Evolutionary conservation across 2,888 invertebrate species (phyloP).

Genomic region (Chloroclysta siterata): DNA sequence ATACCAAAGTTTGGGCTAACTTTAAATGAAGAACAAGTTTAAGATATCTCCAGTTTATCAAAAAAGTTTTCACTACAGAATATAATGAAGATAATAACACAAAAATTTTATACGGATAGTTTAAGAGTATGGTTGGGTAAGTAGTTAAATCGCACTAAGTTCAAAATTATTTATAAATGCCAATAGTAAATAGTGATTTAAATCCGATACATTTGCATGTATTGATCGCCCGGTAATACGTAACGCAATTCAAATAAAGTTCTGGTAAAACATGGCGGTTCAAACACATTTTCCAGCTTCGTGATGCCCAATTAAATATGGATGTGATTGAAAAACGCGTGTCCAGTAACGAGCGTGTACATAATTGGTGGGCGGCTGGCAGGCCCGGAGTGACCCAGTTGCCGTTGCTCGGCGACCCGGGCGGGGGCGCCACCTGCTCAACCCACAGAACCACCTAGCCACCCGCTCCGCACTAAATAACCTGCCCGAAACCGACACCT

Average conservation of each 20-base stretch:
- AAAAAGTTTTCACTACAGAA: neutral
- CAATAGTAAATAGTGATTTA: neutral
- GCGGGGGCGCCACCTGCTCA: conserved; percentile 54
- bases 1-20: conserved; percentile 23
- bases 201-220: conserved; percentile 24
- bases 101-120: neutral
- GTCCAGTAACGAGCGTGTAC: conserved; percentile 85
- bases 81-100: neutral
- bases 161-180: neutral
- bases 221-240: conserved; percentile 42
- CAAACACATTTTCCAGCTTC: conserved; percentile 81
- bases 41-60: conserved; percentile 5
- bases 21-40: conserved; percentile 22
- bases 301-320: conserved; percentile 85
- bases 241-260: conserved; percentile 66
- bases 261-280: conserved; percentile 74
- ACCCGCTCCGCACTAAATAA: conserved; percentile 75
- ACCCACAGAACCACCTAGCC: conserved; percentile 49
- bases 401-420: conserved; percentile 81
- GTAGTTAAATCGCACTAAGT: neutral
- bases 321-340: conserved; percentile 86
- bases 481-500: conserved; percentile 84
- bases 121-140: no score
- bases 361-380: conserved; percentile 81
- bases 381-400: conserved; percentile 83